Conservation (phyloP, 2,113 vertebrate genomes). For the Clupea harengus region DNA sequence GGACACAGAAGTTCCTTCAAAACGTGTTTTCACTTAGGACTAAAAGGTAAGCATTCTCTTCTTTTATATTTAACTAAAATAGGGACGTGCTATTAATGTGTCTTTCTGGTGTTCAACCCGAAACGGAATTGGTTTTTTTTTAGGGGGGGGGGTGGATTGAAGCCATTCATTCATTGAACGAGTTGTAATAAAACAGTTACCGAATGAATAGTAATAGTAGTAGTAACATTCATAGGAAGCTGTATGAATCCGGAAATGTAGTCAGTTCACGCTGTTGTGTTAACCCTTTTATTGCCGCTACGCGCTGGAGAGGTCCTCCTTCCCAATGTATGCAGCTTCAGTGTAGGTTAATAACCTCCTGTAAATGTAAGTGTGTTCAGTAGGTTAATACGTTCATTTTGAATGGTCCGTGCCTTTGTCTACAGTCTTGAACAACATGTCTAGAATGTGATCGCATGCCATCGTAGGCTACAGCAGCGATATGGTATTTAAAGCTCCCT, state of each 20-base stretch:
- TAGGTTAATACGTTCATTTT: not conserved
- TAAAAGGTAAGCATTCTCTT: slow-evolving; percentile 34
- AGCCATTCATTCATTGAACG: not conserved
- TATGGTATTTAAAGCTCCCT: not conserved
- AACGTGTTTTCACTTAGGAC: slow-evolving; percentile 25
- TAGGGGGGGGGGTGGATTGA: not conserved
- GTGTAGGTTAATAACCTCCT: not conserved
- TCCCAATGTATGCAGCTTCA: not conserved
- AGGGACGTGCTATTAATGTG: not conserved
- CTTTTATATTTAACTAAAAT: not conserved
- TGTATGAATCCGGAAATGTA: not conserved
- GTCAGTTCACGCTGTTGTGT: not conserved
- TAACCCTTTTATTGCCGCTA: not conserved
- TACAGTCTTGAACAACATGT: not conserved
- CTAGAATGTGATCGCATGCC: not conserved
- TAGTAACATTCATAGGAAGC: slow-evolving; percentile 2
- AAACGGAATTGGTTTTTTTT: not conserved
- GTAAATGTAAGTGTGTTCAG: not conserved
- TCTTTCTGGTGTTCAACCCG: not conserved
- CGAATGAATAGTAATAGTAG: slow-evolving; percentile 4
- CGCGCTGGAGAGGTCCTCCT: not conserved
- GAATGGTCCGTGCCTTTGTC: not conserved
- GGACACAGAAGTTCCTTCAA: not conserved
- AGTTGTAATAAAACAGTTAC: not conserved
- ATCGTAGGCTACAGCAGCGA: not conserved